Conservation (phyloP, 2,888 invertebrate species). For the Pharmacophagus antenor region DNA sequence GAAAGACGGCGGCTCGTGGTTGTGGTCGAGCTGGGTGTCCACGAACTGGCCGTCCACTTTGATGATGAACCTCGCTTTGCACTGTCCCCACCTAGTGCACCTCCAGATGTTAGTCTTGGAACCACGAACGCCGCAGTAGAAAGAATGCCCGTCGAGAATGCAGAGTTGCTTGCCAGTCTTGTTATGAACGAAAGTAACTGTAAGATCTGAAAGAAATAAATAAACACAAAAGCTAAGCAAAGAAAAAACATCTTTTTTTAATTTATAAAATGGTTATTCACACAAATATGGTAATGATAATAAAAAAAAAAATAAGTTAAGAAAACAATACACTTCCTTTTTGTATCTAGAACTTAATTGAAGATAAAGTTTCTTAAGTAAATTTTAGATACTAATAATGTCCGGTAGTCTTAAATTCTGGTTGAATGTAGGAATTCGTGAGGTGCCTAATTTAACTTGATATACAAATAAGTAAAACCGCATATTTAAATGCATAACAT, state of each 20-base stretch:
- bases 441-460: too few relatives aligned
- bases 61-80: slow-evolving; percentile 39
- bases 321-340: background rate
- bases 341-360: too few relatives aligned
- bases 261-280: too few relatives aligned
- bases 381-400: background rate
- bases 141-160: slow-evolving; percentile 41
- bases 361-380: too few relatives aligned
- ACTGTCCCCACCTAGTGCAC: slow-evolving; percentile 39
- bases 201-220: slow-evolving; percentile 17
- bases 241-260: too few relatives aligned
- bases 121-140: slow-evolving; percentile 36
- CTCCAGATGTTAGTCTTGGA: slow-evolving; percentile 38
- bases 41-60: slow-evolving; percentile 29
- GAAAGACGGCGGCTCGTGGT: slow-evolving; percentile 36
- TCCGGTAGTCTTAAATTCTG: background rate
- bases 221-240: background rate
- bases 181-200: slow-evolving; percentile 39
- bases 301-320: background rate
- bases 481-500: background rate
- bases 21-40: slow-evolving; percentile 34
- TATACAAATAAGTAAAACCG: background rate
- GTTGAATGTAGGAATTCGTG: background rate
- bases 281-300: background rate
- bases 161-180: slow-evolving; percentile 41